Conservation (phyloP, 2,888 invertebrate species). For the Agelastica alni region DNA sequence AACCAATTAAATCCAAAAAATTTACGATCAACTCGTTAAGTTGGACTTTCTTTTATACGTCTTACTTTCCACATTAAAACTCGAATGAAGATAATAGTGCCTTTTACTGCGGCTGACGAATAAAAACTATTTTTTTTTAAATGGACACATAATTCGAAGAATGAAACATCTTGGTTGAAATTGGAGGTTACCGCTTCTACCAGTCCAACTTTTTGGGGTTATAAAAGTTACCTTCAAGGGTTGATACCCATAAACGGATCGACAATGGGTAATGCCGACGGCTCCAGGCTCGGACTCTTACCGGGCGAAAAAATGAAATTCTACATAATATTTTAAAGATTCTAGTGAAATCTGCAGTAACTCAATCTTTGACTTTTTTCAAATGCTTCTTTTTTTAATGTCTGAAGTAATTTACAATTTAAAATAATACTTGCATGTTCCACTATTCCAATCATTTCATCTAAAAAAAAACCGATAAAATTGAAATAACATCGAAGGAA, state of each 20-base stretch:
- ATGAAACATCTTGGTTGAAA: conserved; percentile 25
- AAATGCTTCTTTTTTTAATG: too few species aligned
- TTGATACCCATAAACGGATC: conserved; percentile 28
- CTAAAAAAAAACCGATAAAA: too few species aligned
- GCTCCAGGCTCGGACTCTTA: too few species aligned
- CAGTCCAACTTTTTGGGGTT: conserved; percentile 26
- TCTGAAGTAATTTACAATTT: too few species aligned
- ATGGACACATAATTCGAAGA: conserved; percentile 28
- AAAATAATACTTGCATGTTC: too few species aligned
- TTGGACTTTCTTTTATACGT: conserved; percentile 6
- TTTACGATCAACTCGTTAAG: conserved; percentile 19
- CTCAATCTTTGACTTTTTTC: too few species aligned
- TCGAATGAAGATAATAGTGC: conserved; percentile 15
- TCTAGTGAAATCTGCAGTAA: too few species aligned
- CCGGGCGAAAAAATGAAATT: too few species aligned
- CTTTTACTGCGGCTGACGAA: conserved; percentile 24
- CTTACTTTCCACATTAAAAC: conserved; percentile 9
- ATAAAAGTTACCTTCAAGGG: conserved; percentile 34
- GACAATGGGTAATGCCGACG: conserved; percentile 19
- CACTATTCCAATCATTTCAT: too few species aligned
- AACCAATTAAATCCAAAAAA: conserved; percentile 19
- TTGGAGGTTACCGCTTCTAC: conserved; percentile 30
- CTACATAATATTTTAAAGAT: too few species aligned
- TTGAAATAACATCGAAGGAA: too few species aligned
- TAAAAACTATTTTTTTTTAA: conserved; percentile 22